Evolutionary conservation across 2,113 vertebrate genomes (phyloP), one percentile per base, ranked within the genome.

Genomic region (Strix aluco): DNA sequence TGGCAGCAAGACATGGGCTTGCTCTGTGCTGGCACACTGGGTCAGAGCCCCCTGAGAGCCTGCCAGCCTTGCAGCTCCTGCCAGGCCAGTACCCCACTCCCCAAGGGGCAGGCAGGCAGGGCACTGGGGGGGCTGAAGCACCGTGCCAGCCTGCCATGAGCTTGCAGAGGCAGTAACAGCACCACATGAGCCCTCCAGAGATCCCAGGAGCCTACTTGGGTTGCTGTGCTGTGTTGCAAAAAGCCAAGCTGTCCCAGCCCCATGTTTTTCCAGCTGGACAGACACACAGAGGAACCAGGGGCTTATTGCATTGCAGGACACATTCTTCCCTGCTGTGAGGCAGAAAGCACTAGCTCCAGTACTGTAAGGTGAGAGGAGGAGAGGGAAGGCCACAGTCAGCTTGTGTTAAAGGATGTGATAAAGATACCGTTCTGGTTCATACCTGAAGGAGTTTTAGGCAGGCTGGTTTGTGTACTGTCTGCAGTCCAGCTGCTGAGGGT

Each of bases 221-320:
- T 59, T 84, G 51, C 47, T 92, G 52, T 9, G 8, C 40, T n/a
- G 29, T 32, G 59, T 70, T 81, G 86, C 42, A 67, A 79, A 89
- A 90, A 66, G 30, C 23, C 7, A 62, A 90, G 65, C 32, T 86
- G 19, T 70, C 42, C 59, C 2, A 6, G 32, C 78, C n/a, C 42
- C n/a, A 38, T 8, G 6, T 86, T 90, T 27, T 89, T 87, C n/a
- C 81, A 89, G 22, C 63, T 89, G 81, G 74, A 69, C 61, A 85
- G 61, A 46, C 30, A 81, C 42, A 54, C 15, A 36, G 54, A 71
- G 63, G 59, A 92, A 42, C 13, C 52, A 52, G 36, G 54, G 30
- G 7, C 27, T 82, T 77, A 47, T 32, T 72, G 66, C 27, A 47
- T 77, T 54, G 42, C 27, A 42, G 57, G 84, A 72, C 46, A 52